phyloP scores from a whole-genome alignment of 2,888 invertebrate genomes.

The Lycocerus yunnanus region DNA sequence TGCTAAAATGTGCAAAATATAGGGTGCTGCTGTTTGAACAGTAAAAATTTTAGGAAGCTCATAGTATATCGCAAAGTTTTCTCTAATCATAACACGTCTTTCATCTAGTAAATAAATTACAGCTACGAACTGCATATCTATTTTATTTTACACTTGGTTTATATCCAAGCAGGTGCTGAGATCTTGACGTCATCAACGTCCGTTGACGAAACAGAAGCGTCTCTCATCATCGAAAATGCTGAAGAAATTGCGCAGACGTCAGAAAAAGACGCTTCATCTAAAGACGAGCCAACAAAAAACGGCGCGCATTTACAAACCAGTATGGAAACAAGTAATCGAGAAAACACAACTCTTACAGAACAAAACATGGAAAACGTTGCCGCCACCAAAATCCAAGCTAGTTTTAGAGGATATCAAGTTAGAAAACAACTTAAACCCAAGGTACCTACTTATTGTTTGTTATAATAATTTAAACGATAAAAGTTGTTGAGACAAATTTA shows the following conservation, averaged over 20 bases:
- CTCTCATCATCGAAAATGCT: conserved; percentile 14
- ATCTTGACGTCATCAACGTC: conserved; percentile 47
- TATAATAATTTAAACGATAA: too few relatives aligned
- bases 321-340: conserved; percentile 42
- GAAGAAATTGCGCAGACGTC: conserved; percentile 44
- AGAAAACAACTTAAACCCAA: conserved; percentile 54
- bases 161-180: conserved; percentile 51
- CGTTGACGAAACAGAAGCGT: conserved; percentile 19
- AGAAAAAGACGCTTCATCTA: conserved; percentile 46
- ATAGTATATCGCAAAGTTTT: background rate
- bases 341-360: conserved; percentile 40
- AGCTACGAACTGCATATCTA: conserved; percentile 18
- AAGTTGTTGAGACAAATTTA: too few relatives aligned
- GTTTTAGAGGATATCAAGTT: conserved; percentile 70
- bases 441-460: conserved; percentile 39
- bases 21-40: background rate
- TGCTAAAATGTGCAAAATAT: background rate
- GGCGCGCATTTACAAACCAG: conserved; percentile 22
- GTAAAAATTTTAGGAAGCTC: background rate
- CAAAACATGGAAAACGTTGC: conserved; percentile 54
- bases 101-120: conserved; percentile 12
- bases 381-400: conserved; percentile 73
- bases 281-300: conserved; percentile 40
- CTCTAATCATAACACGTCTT: conserved; percentile 10
- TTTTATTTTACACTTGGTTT: conserved; percentile 28